Evolutionary conservation across 2,797 vertebrate genomes (phyloP).

Genomic region (Lacerta bilineata): DNA sequence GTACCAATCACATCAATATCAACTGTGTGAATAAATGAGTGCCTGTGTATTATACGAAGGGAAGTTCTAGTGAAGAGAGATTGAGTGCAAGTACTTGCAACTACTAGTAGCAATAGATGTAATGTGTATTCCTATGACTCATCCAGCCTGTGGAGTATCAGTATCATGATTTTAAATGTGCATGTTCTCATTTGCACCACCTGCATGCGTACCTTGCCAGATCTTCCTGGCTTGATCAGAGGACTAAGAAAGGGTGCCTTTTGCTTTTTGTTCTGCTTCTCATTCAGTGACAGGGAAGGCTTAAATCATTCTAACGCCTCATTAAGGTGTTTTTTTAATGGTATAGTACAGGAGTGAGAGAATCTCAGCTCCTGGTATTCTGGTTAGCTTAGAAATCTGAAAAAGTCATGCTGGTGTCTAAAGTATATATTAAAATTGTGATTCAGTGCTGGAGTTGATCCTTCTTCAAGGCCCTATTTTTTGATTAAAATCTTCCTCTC

Average conservation of each 20-base stretch:
- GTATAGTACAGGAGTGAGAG: neutral
- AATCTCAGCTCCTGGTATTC: neutral
- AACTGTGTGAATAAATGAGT: constrained; percentile 1
- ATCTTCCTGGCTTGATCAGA: neutral
- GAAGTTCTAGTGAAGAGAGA: rapidly evolving
- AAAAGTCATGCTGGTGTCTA: neutral
- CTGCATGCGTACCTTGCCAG: rapidly evolving
- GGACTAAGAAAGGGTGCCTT: constrained; percentile 4
- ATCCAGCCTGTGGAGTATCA: neutral
- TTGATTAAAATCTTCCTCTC: too few relatives aligned
- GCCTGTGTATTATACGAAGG: rapidly evolving
- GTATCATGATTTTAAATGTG: neutral
- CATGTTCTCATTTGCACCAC: neutral
- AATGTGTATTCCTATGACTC: neutral
- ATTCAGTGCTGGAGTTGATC: too few relatives aligned
- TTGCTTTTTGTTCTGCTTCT: neutral
- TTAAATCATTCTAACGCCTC: constrained; percentile 20
- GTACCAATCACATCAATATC: neutral
- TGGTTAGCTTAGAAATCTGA: neutral
- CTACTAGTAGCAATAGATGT: neutral
- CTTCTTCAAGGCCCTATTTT: too few relatives aligned
- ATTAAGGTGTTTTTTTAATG: neutral
- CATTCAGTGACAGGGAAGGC: neutral
- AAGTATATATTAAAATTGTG: too few relatives aligned
- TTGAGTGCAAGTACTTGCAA: neutral